Evolutionary conservation across 2,888 invertebrate species (phyloP).

Genomic region (Ophioninae sp.): DNA sequence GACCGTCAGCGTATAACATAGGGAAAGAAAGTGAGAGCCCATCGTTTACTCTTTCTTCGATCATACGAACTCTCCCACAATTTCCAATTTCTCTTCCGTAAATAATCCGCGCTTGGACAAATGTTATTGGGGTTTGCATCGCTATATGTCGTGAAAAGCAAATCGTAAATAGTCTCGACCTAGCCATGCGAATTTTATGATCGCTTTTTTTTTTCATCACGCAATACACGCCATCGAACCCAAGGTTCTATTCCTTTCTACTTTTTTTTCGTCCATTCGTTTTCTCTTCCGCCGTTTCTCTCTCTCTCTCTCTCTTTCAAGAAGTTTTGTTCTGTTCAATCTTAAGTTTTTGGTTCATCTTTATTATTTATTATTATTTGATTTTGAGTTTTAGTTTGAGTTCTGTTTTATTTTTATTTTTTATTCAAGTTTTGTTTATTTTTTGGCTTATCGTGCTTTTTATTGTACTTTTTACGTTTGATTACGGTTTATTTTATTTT

Average conservation of each 20-base stretch:
- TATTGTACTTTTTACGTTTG: no score
- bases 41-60: background rate
- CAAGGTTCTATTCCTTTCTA: slow-evolving; percentile 39
- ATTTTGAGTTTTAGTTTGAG: no score
- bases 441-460: no score
- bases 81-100: slow-evolving; percentile 18
- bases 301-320: slow-evolving; percentile 2
- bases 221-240: slow-evolving; percentile 33
- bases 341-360: no score
- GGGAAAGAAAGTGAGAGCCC: slow-evolving; percentile 18
- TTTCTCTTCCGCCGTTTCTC: slow-evolving; percentile 13
- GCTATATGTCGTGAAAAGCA: background rate
- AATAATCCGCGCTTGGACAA: background rate
- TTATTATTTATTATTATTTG: no score
- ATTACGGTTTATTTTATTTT: no score
- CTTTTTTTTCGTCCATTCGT: slow-evolving; percentile 1
- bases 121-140: background rate
- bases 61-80: background rate
- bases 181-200: slow-evolving; percentile 48
- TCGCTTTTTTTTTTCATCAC: slow-evolving; percentile 6
- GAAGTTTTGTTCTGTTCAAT: no score
- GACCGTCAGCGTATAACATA: background rate
- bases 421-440: no score
- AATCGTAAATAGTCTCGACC: slow-evolving; percentile 43
- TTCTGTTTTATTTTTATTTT: no score